phyloP scores from a whole-genome alignment of 30 jellyfish, hydroid and myxozoan genomes.

The Clytia hemisphaerica region DNA sequence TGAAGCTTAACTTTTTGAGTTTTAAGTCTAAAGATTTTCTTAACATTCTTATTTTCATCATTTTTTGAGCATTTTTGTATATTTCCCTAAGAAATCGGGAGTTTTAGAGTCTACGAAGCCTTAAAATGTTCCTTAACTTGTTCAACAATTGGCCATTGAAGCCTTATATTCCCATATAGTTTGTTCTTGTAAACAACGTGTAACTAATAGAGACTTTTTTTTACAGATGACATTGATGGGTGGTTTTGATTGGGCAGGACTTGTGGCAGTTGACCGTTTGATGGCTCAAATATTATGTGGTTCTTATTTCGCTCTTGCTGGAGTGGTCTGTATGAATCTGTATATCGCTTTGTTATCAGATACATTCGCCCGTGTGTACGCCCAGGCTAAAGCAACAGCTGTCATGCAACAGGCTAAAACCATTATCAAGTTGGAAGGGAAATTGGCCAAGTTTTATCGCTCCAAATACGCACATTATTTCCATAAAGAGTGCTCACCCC shows the following conservation, averaged over 20 bases:
- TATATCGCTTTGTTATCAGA: constrained; percentile 3
- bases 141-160: constrained; percentile 1
- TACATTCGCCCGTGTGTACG: constrained; percentile 16
- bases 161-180: too few species aligned
- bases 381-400: constrained; percentile 8
- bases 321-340: background rate
- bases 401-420: constrained; percentile 2
- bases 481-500: background rate
- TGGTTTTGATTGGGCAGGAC: background rate
- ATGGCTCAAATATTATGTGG: constrained; percentile 10
- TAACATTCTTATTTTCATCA: too few species aligned
- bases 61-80: too few species aligned
- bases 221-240: constrained; percentile 6
- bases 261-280: constrained; percentile 3
- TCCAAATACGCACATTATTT: background rate
- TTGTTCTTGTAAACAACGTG: too few species aligned
- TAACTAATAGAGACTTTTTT: background rate
- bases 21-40: too few species aligned
- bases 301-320: constrained; percentile 5
- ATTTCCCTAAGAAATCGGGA: too few species aligned
- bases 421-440: background rate
- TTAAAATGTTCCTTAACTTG: too few species aligned
- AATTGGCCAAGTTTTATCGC: background rate
- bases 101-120: too few species aligned
- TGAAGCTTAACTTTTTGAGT: background rate